These are phyloP conservation scores for Drosophila navojoa DNA, from an alignment of 1,140 invertebrate genomes.

Conservation along the genomic window DNA sequence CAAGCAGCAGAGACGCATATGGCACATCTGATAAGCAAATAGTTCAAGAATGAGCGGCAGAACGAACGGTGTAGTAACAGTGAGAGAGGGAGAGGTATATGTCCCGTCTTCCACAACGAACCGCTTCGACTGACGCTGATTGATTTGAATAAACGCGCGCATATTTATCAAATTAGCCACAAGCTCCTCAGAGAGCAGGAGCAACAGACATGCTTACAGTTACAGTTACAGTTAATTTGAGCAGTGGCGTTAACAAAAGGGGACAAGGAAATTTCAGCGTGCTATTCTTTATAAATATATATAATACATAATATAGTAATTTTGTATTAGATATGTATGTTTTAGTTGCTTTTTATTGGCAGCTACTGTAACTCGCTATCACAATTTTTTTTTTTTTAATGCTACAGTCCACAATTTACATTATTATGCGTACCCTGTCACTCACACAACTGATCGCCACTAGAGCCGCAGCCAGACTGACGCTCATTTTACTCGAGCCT, in stretches of 20 bases:
- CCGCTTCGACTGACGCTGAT: slow-evolving; percentile 69
- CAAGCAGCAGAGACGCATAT: slow-evolving; percentile 49
- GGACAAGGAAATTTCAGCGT: too few species aligned
- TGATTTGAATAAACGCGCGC: slow-evolving; percentile 81
- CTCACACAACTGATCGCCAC: too few species aligned
- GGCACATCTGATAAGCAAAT: slow-evolving; percentile 44
- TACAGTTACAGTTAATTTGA: slow-evolving; percentile 23
- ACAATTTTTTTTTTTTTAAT: too few species aligned
- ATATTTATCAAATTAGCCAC: slow-evolving; percentile 82
- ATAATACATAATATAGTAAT: too few species aligned
- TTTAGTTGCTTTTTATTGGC: too few species aligned
- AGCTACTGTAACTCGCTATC: too few species aligned
- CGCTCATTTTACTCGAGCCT: too few species aligned
- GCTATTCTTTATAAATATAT: too few species aligned
- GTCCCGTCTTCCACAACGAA: background rate
- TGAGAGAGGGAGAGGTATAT: slow-evolving; percentile 24
- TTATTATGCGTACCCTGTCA: too few species aligned
- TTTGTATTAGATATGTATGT: too few species aligned
- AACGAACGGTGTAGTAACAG: slow-evolving; percentile 2
- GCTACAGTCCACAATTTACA: too few species aligned
- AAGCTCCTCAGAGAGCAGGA: slow-evolving; percentile 45
- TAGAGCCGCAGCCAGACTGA: too few species aligned
- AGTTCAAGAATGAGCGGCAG: background rate
- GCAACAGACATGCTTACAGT: slow-evolving; percentile 31
- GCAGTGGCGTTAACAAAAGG: slow-evolving; percentile 13